Evolutionary conservation across 2,888 invertebrate species (phyloP).

Genomic region (Callyntrura sp.): DNA sequence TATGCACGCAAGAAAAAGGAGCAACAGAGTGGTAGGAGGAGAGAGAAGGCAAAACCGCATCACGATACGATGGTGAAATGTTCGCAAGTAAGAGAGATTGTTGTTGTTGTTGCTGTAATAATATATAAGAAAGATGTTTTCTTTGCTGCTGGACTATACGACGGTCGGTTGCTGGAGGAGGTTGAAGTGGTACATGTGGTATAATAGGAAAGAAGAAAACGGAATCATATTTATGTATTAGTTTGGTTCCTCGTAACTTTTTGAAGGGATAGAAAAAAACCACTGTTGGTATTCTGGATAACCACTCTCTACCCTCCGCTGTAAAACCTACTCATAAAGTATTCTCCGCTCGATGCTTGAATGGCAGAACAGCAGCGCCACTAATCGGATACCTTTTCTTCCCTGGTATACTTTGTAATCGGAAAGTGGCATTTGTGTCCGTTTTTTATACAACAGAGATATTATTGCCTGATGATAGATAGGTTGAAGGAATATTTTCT

Average conservation of each 20-base stretch:
- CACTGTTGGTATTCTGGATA: neutral
- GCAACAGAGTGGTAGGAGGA: constrained; percentile 57
- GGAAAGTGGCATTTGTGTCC: no score
- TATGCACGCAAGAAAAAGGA: constrained; percentile 45
- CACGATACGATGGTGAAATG: constrained; percentile 19
- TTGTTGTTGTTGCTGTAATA: no score
- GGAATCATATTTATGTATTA: constrained; percentile 11
- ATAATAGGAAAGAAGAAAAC: no score
- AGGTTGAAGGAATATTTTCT: neutral
- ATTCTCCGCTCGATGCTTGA: no score
- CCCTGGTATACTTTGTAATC: no score
- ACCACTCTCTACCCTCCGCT: neutral
- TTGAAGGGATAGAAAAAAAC: neutral
- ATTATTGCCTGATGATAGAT: neutral
- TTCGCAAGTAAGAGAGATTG: neutral
- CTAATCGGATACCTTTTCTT: no score
- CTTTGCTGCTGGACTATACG: neutral
- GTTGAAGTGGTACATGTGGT: neutral
- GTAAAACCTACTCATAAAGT: no score
- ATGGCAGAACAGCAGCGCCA: no score
- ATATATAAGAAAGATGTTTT: constrained; percentile 2
- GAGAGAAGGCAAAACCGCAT: constrained; percentile 1
- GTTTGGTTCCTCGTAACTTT: constrained; percentile 16
- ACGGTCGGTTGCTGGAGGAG: neutral
- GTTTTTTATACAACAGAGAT: no score